Base-by-base conservation (phyloP, 2,113 vertebrate genomes). In the Paracanthobrama guichenoti region DNA sequence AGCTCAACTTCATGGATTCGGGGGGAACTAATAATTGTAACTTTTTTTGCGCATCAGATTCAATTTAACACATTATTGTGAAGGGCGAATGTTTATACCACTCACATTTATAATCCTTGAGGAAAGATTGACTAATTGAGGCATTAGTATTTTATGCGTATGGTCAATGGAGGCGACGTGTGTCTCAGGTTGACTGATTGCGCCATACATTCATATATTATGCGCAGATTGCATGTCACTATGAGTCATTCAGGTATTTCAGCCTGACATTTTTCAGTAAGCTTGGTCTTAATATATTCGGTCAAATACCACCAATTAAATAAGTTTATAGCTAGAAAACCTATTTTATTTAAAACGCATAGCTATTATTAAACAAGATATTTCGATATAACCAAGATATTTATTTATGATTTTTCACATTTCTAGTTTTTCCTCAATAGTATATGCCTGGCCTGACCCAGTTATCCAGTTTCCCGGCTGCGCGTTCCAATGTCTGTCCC, bases 381-480 rank as follows among this genome's bases (percentile, higher is more conserved):
- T 42, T 26, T 82, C 3, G 11, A 12, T 1, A 50, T 4, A 20
- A 44, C 1, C 24, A n/a, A 73, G 22, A 6, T 6, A 5, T 57
- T 50, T 14, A 24, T 16, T 60, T 46, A 18, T 72, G 14, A 71
- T 81, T 62, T 16, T 31, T 7, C 22, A 35, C 13, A 48, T 28
- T 50, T 80, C 22, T 20, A 50, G 73, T 50, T 82, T 50, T n/a
- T 89, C 87, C 86, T 87, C 6, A 8, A 85, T 86, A 87, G 83
- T 64, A 35, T 91, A 85, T 86, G 87, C 75, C 87, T 67, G 87
- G 86, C 79, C 89, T 94, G 93, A 93, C 93, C 93, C 92, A 93
- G 86, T 92, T 94, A 85, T 91, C 81, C 53, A 85, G 86, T 91
- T 91, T 87, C 74, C 71, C 86, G 2, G 89, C 85, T 83, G 84